Percentiles rank a stretch among this genome's conserved stretches.
Evolutionary conservation across 1,140 invertebrate species (phyloP).

Genomic region (Drosophila sulfurigaster): DNA sequence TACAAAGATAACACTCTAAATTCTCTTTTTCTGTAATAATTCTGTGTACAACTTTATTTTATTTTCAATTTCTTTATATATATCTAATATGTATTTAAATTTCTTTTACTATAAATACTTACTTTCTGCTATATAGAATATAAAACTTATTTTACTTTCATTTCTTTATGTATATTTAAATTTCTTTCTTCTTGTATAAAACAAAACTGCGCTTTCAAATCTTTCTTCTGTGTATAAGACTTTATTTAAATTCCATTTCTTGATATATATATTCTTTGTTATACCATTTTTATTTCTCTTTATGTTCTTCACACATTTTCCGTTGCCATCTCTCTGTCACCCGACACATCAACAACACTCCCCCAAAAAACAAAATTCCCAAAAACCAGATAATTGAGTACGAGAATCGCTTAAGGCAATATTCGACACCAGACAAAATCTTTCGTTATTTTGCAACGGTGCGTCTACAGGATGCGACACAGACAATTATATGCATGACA

Average conservation of each 20-base stretch:
- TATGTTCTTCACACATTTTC: slow-evolving; percentile 64
- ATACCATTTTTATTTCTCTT: slow-evolving; percentile 55
- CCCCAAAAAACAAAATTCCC: slow-evolving; percentile 12
- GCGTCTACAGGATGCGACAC: slow-evolving; percentile 90
- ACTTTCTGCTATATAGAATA: background rate
- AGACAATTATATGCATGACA: slow-evolving; percentile 97
- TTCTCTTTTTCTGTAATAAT: too few species aligned
- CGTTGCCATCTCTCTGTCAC: slow-evolving; percentile 23
- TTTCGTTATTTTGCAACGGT: slow-evolving; percentile 99
- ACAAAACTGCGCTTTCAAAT: too few species aligned
- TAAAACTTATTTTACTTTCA: slow-evolving; percentile 16
- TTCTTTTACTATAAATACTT: background rate
- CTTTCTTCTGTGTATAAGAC: slow-evolving; percentile 12
- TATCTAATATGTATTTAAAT: too few species aligned
- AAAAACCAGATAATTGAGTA: slow-evolving; percentile 96
- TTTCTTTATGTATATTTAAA: too few species aligned
- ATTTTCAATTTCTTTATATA: background rate
- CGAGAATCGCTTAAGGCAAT: slow-evolving; percentile 97
- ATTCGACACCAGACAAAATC: slow-evolving; percentile 99
- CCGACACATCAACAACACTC: slow-evolving; percentile 5
- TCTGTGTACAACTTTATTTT: background rate
- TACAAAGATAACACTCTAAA: too few species aligned
- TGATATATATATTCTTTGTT: background rate
- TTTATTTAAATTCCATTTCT: slow-evolving; percentile 29
- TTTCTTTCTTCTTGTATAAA: too few species aligned